Percentiles rank a stretch among this genome's conserved stretches.
These are phyloP conservation scores for Zosterops pallidus DNA, from an alignment of 2,113 vertebrate genomes.

Conservation along the genomic window DNA sequence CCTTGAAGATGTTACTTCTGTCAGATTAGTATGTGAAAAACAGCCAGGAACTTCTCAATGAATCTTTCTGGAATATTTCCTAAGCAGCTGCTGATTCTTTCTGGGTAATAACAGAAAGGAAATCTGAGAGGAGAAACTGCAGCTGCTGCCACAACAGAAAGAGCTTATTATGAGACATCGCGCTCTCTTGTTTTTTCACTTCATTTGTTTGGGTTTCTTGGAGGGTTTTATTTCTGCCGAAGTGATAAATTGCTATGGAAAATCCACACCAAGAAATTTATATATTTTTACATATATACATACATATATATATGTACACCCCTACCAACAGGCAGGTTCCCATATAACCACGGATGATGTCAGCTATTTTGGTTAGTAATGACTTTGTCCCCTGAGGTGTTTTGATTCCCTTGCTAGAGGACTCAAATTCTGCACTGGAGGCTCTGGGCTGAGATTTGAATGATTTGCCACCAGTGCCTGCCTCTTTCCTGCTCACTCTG, in stretches of 20 bases:
- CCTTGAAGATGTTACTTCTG: constrained; percentile 16
- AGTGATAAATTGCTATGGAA: constrained; percentile 14
- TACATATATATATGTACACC: not conserved
- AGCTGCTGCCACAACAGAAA: constrained; percentile 59
- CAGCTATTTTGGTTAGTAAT: not conserved
- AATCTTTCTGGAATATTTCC: constrained; percentile 62
- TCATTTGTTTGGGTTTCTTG: constrained; percentile 48
- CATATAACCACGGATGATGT: not conserved
- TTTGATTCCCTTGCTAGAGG: not conserved
- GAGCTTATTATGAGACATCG: constrained; percentile 49
- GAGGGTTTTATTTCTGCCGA: not conserved
- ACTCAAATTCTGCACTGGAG: not conserved
- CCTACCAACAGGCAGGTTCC: not conserved
- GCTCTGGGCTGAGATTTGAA: not conserved
- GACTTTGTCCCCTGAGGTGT: not conserved
- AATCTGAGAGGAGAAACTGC: constrained; percentile 60
- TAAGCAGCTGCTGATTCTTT: constrained; percentile 60
- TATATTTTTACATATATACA: not conserved
- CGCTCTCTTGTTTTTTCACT: not conserved
- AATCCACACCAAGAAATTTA: not conserved
- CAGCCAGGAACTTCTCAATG: not conserved
- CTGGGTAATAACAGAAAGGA: constrained; percentile 56
- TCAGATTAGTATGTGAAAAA: constrained; percentile 40
- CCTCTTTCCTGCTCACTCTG: not conserved
- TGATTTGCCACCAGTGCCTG: not conserved